Base-by-base conservation (phyloP, 2,888 invertebrate species). In the Erebia palarica region DNA sequence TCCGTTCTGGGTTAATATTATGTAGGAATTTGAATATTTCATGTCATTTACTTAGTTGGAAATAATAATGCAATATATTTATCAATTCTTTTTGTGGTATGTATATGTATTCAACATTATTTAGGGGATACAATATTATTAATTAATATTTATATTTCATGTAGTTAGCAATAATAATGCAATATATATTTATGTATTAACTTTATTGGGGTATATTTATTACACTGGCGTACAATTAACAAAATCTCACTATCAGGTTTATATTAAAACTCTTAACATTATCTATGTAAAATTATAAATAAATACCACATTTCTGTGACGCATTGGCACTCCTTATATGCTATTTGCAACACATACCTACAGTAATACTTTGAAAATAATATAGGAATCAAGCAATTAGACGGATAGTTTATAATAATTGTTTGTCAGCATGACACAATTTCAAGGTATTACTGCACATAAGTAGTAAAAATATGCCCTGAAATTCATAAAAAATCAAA, bases 241-340 rank as follows among this genome's bases (percentile, higher is more conserved):
- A 81, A 81, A 75, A 77, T 80, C 79, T 84, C 81, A 82, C 85
- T 88, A 87, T 89, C 79, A 81, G 83, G 84, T 88, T 90, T 89
- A 89, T 89, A 88, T 90, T 87, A 87, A 91, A 87, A 86, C 84
- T 69, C 55, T 90, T 89, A 87, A 87, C 84, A 88, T 86, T 86
- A 86, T 83, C 79, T 87, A 89, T 88, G 82, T 88, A 88, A 53
- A 68, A 84, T 85, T 83, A 86, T 86, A 86, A 87, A 87, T 84
- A 85, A 80, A 87, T 84, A 88, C 86, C 85, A 89, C 85, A 86
- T 86, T 81, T 82, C 80, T 81, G 81, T 83, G 77, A 76, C 78
- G 84, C 86, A 87, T 90, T 90, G 91, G 90, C 91, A 91, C 90
- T 85, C 83, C 79, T 84, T 76, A 78, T 72, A 72, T 60, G 47